Percentiles rank a stretch among this genome's conserved stretches.
These are phyloP conservation scores for Molanna angustata DNA, from an alignment of 2,888 invertebrate genomes.

Conservation along the genomic window DNA sequence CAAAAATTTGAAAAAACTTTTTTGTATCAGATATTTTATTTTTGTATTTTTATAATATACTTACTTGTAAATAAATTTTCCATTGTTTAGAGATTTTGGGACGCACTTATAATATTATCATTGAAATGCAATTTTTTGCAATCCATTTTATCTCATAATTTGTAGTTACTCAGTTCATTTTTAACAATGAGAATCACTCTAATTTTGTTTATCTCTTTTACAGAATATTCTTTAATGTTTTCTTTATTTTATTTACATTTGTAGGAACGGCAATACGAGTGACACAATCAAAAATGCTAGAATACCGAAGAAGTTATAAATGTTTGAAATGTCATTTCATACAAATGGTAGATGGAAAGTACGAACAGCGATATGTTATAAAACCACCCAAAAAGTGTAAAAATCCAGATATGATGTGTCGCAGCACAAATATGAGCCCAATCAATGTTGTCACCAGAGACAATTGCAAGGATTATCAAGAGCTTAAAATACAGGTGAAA, in stretches of 20 bases:
- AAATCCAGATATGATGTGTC: constrained; percentile 54
- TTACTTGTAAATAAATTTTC: no score
- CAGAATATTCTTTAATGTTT: neutral
- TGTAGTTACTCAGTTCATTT: neutral
- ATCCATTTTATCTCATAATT: no score
- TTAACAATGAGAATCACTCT: no score
- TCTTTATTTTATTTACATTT: constrained; percentile 24
- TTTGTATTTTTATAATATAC: no score
- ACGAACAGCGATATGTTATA: constrained; percentile 62
- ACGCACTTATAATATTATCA: no score
- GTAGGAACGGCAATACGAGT: constrained; percentile 76
- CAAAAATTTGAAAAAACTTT: no score
- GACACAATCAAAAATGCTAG: constrained; percentile 72
- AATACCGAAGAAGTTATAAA: constrained; percentile 68
- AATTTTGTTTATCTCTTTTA: no score
- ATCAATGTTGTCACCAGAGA: constrained; percentile 57
- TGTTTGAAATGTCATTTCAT: constrained; percentile 76
- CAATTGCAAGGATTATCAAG: constrained; percentile 79
- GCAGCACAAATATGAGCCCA: constrained; percentile 54
- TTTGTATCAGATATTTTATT: no score
- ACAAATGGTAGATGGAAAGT: constrained; percentile 64
- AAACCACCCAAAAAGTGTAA: constrained; percentile 56
- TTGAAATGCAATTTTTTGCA: no score
- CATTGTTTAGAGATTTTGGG: no score
- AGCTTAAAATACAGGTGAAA: constrained; percentile 75